These are phyloP conservation scores for Podargus strigoides DNA, from an alignment of 2,797 vertebrate genomes.

Conservation along the genomic window DNA sequence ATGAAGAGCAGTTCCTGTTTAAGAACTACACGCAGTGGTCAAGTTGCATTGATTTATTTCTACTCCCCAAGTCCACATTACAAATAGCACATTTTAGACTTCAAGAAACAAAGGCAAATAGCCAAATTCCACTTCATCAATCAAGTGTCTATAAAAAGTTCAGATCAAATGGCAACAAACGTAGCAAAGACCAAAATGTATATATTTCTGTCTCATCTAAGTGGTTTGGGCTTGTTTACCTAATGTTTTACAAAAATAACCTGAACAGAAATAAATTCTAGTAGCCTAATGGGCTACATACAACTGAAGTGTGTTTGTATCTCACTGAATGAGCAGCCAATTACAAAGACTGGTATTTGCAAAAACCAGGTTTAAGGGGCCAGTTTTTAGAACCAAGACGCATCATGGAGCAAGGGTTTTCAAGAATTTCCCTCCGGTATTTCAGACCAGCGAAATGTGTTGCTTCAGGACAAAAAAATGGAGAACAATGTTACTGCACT, in stretches of 20 bases:
- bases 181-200: not conserved
- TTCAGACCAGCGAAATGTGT: not conserved
- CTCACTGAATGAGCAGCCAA: not conserved
- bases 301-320: no score
- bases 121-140: conserved; percentile 29
- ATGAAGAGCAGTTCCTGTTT: not conserved
- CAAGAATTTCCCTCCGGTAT: not conserved
- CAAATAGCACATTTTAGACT: conserved; percentile 51
- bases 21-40: not conserved
- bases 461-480: not conserved
- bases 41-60: conserved; percentile 60
- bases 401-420: not conserved
- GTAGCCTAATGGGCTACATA: not conserved
- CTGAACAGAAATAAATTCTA: conserved; percentile 12
- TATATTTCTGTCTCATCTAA: not conserved
- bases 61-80: conserved; percentile 52
- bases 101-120: conserved; percentile 35
- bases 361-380: not conserved
- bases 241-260: not conserved
- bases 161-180: conserved; percentile 5
- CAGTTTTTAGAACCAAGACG: not conserved
- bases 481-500: conserved; percentile 22
- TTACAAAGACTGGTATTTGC: not conserved
- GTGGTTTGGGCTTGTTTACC: not conserved
- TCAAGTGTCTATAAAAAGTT: conserved; percentile 3